Percentiles rank a stretch among this genome's conserved stretches.
Conservation (phyloP, 2,113 vertebrate genomes). For the Anser brachyrhynchus region DNA sequence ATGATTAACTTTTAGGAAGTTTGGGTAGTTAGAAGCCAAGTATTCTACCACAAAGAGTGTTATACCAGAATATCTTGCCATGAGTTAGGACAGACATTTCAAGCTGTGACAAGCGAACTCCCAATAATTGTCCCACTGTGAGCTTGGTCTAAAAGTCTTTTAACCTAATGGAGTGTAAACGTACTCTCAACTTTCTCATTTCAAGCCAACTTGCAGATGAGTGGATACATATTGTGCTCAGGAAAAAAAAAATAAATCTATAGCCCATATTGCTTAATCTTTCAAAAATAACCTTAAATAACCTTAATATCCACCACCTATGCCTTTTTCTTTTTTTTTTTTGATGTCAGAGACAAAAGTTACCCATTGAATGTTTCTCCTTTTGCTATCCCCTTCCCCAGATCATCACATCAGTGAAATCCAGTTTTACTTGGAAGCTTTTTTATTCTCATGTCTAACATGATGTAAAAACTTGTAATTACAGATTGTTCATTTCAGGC, state of each 20-base stretch:
- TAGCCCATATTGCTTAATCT: background rate
- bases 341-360: background rate
- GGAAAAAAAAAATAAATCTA: background rate
- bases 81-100: slow-evolving; percentile 21
- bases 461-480: background rate
- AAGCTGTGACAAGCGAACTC: slow-evolving; percentile 30
- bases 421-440: background rate
- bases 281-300: background rate
- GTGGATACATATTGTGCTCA: background rate
- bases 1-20: background rate
- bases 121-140: background rate
- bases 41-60: background rate
- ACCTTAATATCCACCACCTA: background rate
- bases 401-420: background rate
- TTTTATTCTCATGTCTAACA: background rate
- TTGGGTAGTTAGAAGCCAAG: background rate
- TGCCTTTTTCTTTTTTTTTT: background rate
- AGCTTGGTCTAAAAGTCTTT: slow-evolving; percentile 10
- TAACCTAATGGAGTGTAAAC: background rate
- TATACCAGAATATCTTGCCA: background rate
- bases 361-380: background rate
- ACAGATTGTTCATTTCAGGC: background rate
- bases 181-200: background rate
- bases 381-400: background rate
- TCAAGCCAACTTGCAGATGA: background rate